Evolutionary conservation across 2,888 invertebrate species (phyloP), one percentile per base, ranked within the genome.

Genomic region (Ptilodon capucinus): DNA sequence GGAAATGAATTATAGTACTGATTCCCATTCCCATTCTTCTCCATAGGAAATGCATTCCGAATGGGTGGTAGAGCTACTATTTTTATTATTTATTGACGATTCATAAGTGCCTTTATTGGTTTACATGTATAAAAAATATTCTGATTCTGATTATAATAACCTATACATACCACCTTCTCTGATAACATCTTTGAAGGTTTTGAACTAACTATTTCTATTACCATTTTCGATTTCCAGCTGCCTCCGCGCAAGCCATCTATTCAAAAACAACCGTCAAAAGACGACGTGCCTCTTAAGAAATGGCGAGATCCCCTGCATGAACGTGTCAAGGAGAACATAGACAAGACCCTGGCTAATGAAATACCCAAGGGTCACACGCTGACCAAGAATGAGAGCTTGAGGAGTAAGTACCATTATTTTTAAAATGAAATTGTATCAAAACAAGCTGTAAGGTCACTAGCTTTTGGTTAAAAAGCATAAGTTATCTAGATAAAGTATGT

Each of bases 231-330:
- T 52, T 72, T 69, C 11, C 76, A 90, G 89, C 77, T 91, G 11
- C 89, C 91, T 32, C 89, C 90, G 3, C 80, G 91, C 19, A 91
- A 90, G 58, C 87, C 91, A 4, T 79, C 91, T 8, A 59, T 91
- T 16, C 84, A 83, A 64, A 91, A 91, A 57, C 86, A 90, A 53
- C 77, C 85, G 14, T 89, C 91, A 32, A 91, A 89, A 70, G 91
- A 91, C 55, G 91, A 91, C 43, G 74, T 75, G 2, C 80, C 81
- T 16, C 78, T 88, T 21, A 91, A 91, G 67, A 91, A 91, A 79
- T 91, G 91, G 91, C 81, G 91, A 48, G 91, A 91, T 48, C 91
- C 91, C 7, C 73, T 91, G 16, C 88, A 88, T 57, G 91, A 91
- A 58, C 81, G 91, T 40, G 91, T 91, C 25, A 91, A 91, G 71